phyloP scores from a whole-genome alignment of 2,113 vertebrate genomes.

The Onychostruthus taczanowskii region DNA sequence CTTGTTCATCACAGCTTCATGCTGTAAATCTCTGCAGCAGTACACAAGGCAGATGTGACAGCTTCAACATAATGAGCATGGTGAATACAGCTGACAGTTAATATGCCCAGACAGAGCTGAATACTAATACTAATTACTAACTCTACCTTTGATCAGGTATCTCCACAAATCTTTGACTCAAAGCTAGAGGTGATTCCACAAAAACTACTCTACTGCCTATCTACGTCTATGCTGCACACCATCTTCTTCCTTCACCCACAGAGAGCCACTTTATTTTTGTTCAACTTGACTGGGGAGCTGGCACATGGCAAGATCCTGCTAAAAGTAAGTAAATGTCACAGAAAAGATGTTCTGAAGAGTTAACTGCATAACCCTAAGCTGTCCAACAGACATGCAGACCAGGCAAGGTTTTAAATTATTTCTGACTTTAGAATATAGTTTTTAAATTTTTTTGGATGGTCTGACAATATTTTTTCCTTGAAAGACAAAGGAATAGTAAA shows the following conservation, averaged over 20 bases:
- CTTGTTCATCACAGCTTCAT: not conserved
- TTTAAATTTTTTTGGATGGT: rapidly evolving
- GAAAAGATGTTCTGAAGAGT: not conserved
- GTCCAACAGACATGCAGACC: not conserved
- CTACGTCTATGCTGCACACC: not conserved
- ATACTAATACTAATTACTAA: not conserved
- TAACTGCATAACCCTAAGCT: not conserved
- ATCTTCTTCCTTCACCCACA: not conserved
- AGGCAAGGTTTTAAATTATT: not conserved
- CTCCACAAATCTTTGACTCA: not conserved
- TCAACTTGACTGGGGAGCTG: not conserved
- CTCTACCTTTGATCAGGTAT: not conserved
- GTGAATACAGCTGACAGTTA: not conserved
- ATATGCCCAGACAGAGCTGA: not conserved
- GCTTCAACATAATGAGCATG: not conserved
- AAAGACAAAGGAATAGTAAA: not conserved
- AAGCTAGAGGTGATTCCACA: not conserved
- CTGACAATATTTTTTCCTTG: not conserved
- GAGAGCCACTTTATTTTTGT: not conserved
- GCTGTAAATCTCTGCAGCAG: not conserved
- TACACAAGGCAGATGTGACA: not conserved
- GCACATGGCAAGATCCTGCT: not conserved
- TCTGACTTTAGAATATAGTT: not conserved
- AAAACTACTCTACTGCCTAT: not conserved
- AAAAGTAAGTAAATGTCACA: not conserved